A percentile compares a stretch with the other conserved stretches of the same genome.
Conservation (phyloP, 2,113 vertebrate genomes). For the Chamaetylas fuelleborni region DNA sequence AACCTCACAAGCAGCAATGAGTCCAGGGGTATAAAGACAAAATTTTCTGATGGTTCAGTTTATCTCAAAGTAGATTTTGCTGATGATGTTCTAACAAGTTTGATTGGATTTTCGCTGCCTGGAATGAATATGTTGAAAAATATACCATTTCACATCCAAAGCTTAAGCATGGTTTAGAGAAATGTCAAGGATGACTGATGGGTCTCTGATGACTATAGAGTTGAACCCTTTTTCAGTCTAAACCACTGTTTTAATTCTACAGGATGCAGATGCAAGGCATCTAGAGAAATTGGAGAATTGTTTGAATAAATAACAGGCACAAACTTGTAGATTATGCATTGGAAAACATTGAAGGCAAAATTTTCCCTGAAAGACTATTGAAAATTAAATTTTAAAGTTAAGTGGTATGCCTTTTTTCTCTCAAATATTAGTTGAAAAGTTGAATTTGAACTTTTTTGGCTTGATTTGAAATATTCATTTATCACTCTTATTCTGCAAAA, state of each 20-base stretch:
- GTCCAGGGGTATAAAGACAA: constrained; percentile 78
- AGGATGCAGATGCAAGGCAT: constrained; percentile 71
- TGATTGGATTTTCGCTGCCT: constrained; percentile 86
- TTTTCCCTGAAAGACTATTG: neutral
- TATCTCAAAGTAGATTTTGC: constrained; percentile 86
- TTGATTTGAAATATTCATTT: neutral
- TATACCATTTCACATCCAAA: constrained; percentile 73
- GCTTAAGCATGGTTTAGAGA: constrained; percentile 79
- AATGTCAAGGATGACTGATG: constrained; percentile 84
- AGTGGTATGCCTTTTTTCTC: neutral
- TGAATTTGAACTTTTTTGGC: neutral
- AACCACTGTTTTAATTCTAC: constrained; percentile 73
- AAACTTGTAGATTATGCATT: neutral
- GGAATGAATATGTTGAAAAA: constrained; percentile 77
- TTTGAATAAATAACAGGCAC: constrained; percentile 49
- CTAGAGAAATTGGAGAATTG: constrained; percentile 74
- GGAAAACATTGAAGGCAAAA: neutral
- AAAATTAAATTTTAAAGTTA: neutral
- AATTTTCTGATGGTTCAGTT: constrained; percentile 86
- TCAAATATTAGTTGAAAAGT: neutral
- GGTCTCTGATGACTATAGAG: constrained; percentile 87
- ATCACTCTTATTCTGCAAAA: neutral
- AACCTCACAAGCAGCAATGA: constrained; percentile 80
- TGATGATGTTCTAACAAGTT: constrained; percentile 77
- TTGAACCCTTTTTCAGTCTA: constrained; percentile 66